A percentile compares a stretch with the other conserved stretches of the same genome.
Evolutionary conservation across 2,888 invertebrate genomes (phyloP).

Genomic region (Synergus japonicus): DNA sequence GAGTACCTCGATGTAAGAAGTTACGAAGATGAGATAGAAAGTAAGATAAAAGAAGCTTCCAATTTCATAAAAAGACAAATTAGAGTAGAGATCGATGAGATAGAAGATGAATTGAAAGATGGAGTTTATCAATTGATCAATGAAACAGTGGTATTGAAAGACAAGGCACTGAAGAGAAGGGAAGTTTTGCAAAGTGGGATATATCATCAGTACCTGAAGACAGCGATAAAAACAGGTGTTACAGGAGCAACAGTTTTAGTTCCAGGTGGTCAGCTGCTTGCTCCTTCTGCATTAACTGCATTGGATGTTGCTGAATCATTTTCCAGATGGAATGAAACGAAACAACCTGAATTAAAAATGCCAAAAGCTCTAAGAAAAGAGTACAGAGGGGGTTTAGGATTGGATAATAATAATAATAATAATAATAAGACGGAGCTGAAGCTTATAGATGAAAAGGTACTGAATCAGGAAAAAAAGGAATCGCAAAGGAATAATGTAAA

Average conservation of each 20-base stretch:
- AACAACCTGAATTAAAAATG: neutral
- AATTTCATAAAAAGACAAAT: neutral
- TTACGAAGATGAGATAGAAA: neutral
- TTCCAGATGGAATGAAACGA: neutral
- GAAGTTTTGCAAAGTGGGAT: neutral
- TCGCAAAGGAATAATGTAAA: neutral
- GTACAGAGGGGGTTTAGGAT: neutral
- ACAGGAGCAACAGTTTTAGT: neutral
- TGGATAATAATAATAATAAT: neutral
- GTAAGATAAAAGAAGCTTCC: neutral
- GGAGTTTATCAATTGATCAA: neutral
- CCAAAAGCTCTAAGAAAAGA: neutral
- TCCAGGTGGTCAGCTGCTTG: neutral
- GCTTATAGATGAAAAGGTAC: too few species aligned
- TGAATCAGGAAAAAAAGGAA: too few species aligned
- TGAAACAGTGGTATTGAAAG: neutral
- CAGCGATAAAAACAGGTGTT: neutral
- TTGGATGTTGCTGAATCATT: neutral
- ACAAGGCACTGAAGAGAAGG: neutral
- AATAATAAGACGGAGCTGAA: neutral
- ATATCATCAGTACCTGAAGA: neutral
- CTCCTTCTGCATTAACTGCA: neutral
- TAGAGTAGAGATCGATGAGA: neutral
- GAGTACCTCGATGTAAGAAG: neutral
- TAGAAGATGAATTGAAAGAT: neutral